Percentiles rank a stretch among this genome's conserved stretches.
phyloP scores from a whole-genome alignment of 2,113 vertebrate species.

The Hoplias malabaricus region DNA sequence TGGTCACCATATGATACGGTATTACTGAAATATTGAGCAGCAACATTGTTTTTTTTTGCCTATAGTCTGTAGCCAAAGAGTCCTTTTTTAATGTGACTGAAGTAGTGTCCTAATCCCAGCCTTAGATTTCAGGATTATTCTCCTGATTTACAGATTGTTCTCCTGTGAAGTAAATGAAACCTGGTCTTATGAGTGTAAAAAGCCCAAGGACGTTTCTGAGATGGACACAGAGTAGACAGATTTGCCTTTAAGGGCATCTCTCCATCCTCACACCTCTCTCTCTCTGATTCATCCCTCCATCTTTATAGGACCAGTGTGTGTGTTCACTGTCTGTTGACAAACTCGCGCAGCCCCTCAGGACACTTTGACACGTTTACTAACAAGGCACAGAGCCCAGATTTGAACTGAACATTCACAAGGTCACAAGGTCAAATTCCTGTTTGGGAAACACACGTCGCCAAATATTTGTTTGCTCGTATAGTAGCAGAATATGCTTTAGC shows the following conservation, averaged over 20 bases:
- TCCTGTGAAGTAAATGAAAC: neutral
- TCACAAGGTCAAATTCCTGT: neutral
- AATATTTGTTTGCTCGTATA: too few species aligned
- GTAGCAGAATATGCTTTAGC: too few species aligned
- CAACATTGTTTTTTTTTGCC: too few species aligned
- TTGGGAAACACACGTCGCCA: neutral
- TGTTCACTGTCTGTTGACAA: neutral
- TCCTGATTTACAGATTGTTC: too few species aligned
- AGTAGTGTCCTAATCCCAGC: too few species aligned
- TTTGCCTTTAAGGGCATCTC: neutral
- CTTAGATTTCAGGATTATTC: too few species aligned
- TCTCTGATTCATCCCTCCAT: neutral
- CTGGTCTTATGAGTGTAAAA: neutral
- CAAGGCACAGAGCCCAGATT: neutral
- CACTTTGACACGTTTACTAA: neutral
- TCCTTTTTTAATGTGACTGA: too few species aligned
- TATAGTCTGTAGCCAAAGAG: too few species aligned
- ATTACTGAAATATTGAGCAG: too few species aligned
- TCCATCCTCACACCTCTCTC: neutral
- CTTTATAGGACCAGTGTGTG: too few species aligned
- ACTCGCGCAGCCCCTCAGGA: neutral
- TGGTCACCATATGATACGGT: too few species aligned
- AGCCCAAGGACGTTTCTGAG: neutral
- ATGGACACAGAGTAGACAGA: neutral
- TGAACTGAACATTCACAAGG: neutral